A percentile compares a stretch with the other conserved stretches of the same genome.
phyloP scores from a whole-genome alignment of 1,140 invertebrate genomes.

The Macrosteles quadrilineatus region DNA sequence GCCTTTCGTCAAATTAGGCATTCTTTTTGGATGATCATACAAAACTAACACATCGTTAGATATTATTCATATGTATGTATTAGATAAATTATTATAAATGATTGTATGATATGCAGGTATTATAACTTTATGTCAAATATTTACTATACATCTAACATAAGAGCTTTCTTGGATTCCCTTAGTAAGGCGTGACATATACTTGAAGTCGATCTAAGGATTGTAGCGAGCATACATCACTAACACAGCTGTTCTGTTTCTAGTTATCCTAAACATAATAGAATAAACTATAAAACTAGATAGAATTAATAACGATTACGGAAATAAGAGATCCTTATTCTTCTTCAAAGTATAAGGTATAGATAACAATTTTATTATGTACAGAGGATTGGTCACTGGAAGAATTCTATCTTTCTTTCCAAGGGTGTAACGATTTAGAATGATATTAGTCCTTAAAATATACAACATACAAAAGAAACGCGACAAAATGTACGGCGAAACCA shows the following conservation, averaged over 20 bases:
- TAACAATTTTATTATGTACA: constrained; percentile 23
- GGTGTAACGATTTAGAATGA: constrained; percentile 22
- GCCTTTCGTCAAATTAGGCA: too few species aligned
- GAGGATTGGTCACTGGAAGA: constrained; percentile 13
- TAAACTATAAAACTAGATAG: constrained; percentile 9
- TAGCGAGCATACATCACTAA: background rate
- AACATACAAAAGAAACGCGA: constrained; percentile 16
- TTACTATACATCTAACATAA: background rate
- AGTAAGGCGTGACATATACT: background rate
- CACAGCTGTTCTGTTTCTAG: background rate
- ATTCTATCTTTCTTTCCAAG: constrained; percentile 19
- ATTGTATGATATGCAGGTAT: constrained; percentile 1
- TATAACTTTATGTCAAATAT: background rate
- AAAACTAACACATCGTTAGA: too few species aligned
- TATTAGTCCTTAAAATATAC: constrained; percentile 30
- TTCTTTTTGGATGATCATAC: too few species aligned
- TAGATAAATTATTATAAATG: background rate
- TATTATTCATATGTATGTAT: too few species aligned
- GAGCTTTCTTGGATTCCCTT: background rate
- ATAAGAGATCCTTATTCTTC: background rate
- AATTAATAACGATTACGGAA: background rate
- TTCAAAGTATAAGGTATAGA: constrained; percentile 14
- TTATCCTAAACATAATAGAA: constrained; percentile 23
- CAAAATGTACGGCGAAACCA: constrained; percentile 27
- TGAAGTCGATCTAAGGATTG: background rate